Conservation (phyloP, 1,140 invertebrate species). For the Dendrolimus kikuchii region DNA sequence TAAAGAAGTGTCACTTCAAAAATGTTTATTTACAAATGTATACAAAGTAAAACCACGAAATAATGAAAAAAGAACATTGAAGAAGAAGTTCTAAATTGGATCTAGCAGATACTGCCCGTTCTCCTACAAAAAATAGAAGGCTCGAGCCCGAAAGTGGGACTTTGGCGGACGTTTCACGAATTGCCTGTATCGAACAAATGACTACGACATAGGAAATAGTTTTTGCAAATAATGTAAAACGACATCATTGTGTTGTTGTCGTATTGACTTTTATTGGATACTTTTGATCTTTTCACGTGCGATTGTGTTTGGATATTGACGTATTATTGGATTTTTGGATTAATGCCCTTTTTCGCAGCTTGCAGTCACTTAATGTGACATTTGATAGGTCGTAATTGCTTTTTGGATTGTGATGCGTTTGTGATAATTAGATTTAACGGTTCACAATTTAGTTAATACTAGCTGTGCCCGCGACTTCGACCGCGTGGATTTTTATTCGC, state of each 20-base stretch:
- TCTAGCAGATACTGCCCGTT: too few species aligned
- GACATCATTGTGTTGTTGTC: background rate
- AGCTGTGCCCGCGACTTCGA: too few species aligned
- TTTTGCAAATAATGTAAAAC: constrained; percentile 2
- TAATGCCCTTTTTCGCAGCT: background rate
- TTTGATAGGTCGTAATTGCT: background rate
- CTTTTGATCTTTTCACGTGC: background rate
- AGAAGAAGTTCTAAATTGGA: too few species aligned
- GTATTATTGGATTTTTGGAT: constrained; percentile 3
- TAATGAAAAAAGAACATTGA: too few species aligned
- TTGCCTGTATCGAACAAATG: background rate
- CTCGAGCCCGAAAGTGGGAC: background rate
- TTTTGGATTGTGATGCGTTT: too few species aligned
- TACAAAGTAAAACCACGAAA: too few species aligned
- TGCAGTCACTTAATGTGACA: background rate
- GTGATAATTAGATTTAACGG: too few species aligned
- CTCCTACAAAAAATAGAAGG: too few species aligned
- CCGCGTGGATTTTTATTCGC: too few species aligned
- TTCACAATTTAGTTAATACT: too few species aligned
- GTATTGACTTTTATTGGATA: constrained; percentile 2
- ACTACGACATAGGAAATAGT: constrained; percentile 1
- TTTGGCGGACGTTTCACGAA: background rate
- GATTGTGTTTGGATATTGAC: background rate
- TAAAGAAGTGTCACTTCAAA: too few species aligned
- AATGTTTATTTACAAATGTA: too few species aligned